phyloP scores from a whole-genome alignment of 1,140 invertebrate genomes.

The Tetranychus cinnabarinus region DNA sequence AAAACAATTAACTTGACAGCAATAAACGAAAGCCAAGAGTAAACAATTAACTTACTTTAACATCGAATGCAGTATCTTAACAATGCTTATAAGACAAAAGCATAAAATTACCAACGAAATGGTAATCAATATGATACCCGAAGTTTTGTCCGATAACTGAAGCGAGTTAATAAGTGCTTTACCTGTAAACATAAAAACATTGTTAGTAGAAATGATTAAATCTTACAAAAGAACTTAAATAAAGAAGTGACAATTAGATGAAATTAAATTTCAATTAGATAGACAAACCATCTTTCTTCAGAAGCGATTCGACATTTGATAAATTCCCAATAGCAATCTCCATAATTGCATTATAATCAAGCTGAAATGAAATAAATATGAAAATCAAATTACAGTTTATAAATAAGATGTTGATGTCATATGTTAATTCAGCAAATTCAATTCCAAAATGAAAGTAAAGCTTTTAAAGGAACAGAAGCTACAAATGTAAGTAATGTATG shows the following conservation, averaged over 20 bases:
- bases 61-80: constrained; percentile 30
- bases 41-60: constrained; percentile 7
- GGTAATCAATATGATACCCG: constrained; percentile 26
- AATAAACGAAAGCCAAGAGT: too few relatives aligned
- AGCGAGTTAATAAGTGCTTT: constrained; percentile 16
- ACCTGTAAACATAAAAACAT: constrained; percentile 9
- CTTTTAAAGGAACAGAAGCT: too few relatives aligned
- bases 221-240: background rate
- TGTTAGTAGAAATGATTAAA: background rate
- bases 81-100: constrained; percentile 30
- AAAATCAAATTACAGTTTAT: background rate
- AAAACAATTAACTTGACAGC: too few relatives aligned
- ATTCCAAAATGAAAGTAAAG: too few relatives aligned
- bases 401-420: too few relatives aligned
- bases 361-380: background rate
- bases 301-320: background rate
- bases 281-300: background rate
- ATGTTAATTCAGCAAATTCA: too few relatives aligned
- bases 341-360: background rate
- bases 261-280: too few relatives aligned
- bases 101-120: constrained; percentile 27
- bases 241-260: too few relatives aligned
- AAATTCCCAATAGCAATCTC: background rate
- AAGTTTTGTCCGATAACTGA: constrained; percentile 20
- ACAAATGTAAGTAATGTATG: too few relatives aligned